A percentile compares a stretch with the other conserved stretches of the same genome.
Conservation (phyloP, 1,140 invertebrate species). For the Drosophila ficusphila region DNA sequence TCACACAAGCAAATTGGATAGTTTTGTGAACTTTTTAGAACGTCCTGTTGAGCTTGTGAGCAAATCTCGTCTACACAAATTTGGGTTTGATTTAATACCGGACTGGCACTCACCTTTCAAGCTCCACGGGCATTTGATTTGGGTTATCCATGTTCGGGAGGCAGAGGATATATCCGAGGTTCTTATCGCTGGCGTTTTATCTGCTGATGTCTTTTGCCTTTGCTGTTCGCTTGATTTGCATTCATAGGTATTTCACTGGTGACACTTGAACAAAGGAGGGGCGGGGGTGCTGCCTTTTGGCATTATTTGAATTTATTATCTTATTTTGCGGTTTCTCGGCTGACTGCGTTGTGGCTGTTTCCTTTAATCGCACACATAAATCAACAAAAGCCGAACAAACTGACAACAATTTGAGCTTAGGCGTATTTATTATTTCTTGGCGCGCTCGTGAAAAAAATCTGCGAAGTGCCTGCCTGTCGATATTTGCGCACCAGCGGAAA, state of each 20-base stretch:
- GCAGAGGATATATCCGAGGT: slow-evolving; percentile 36
- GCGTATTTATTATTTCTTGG: slow-evolving; percentile 48
- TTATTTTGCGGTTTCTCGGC: slow-evolving; percentile 22
- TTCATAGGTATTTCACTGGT: slow-evolving; percentile 44
- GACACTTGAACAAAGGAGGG: slow-evolving; percentile 19
- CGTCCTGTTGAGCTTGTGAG: background rate
- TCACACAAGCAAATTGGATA: slow-evolving; percentile 1
- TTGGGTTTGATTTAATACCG: background rate
- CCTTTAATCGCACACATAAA: slow-evolving; percentile 74
- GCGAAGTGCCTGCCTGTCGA: slow-evolving; percentile 46
- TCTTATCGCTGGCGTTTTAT: slow-evolving; percentile 43
- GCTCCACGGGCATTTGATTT: slow-evolving; percentile 69
- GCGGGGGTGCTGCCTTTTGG: slow-evolving; percentile 35
- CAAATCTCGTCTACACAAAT: background rate
- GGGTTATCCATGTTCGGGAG: slow-evolving; percentile 66
- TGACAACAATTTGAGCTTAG: slow-evolving; percentile 58
- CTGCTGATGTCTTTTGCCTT: slow-evolving; percentile 27
- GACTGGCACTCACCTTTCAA: slow-evolving; percentile 71
- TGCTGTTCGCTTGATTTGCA: slow-evolving; percentile 51
- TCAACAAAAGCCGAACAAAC: slow-evolving; percentile 48
- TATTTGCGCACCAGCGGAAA: slow-evolving; percentile 36
- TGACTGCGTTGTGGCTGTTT: slow-evolving; percentile 50
- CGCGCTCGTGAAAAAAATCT: slow-evolving; percentile 27
- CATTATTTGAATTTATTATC: slow-evolving; percentile 47
- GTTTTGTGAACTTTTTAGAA: background rate